Percentiles rank a stretch among this genome's conserved stretches.
Conservation (phyloP, 2,888 invertebrate species). For the Acanthosepion lycidas region DNA sequence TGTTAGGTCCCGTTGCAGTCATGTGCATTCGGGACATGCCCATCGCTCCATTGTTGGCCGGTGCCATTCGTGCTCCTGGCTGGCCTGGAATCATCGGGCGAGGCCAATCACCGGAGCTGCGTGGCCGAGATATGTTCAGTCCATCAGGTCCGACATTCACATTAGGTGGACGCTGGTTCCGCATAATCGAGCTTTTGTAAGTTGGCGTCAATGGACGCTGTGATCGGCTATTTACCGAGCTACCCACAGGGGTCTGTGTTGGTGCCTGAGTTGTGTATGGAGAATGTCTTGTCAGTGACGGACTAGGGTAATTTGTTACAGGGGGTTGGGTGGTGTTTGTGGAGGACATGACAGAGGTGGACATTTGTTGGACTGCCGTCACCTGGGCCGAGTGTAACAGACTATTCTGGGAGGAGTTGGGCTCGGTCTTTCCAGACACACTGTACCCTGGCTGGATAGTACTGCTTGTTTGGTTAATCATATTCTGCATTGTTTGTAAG, state of each 20-base stretch:
- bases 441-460: constrained; percentile 57
- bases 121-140: constrained; percentile 75
- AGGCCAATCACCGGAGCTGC: constrained; percentile 77
- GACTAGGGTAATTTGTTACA: constrained; percentile 55
- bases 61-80: constrained; percentile 40
- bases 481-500: constrained; percentile 73
- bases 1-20: constrained; percentile 58
- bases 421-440: constrained; percentile 65
- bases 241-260: constrained; percentile 53
- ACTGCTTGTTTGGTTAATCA: constrained; percentile 77
- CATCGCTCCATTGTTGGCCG: constrained; percentile 41
- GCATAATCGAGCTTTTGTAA: constrained; percentile 72
- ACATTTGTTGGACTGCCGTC: constrained; percentile 62
- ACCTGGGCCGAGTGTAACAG: constrained; percentile 63
- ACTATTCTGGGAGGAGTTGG: constrained; percentile 58
- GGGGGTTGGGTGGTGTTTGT: constrained; percentile 8
- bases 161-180: constrained; percentile 79
- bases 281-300: constrained; percentile 60
- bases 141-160: constrained; percentile 79
- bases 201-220: constrained; percentile 53
- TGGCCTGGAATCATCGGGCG: constrained; percentile 75
- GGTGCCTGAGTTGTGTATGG: constrained; percentile 59
- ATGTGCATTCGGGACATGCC: constrained; percentile 46
- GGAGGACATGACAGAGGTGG: constrained; percentile 52
- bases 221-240: constrained; percentile 57